phyloP scores from a whole-genome alignment of 2,113 vertebrate species.

The Sterna hirundo region DNA sequence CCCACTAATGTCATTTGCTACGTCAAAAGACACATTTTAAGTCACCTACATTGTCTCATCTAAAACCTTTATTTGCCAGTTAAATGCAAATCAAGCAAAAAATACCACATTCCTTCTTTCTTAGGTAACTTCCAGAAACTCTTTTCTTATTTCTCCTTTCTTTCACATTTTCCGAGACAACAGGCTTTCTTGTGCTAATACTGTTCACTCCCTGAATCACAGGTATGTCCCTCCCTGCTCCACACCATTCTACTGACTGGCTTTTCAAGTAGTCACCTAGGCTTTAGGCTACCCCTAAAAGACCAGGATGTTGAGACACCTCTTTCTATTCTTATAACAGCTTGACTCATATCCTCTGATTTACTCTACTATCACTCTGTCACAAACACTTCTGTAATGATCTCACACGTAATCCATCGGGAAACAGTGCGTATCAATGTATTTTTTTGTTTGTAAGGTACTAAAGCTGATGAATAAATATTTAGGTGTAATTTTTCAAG shows the following conservation, averaged over 20 bases:
- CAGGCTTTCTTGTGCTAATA: background rate
- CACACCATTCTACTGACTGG: background rate
- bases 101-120: background rate
- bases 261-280: background rate
- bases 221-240: background rate
- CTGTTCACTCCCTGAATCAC: background rate
- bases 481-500: background rate
- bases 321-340: background rate
- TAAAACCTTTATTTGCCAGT: background rate
- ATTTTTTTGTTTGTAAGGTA: background rate
- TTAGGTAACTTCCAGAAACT: background rate
- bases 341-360: background rate
- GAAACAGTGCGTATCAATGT: background rate
- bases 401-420: background rate
- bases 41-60: background rate
- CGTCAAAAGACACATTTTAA: background rate
- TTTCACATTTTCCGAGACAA: background rate
- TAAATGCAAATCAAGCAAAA: background rate
- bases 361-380: background rate
- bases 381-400: background rate
- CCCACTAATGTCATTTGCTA: background rate
- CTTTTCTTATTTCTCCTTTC: background rate
- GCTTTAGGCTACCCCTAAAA: background rate
- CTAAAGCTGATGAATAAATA: background rate
- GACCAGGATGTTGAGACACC: background rate